Conservation (phyloP, 2,888 invertebrate genomes). For the Boloria euphrosyne region DNA sequence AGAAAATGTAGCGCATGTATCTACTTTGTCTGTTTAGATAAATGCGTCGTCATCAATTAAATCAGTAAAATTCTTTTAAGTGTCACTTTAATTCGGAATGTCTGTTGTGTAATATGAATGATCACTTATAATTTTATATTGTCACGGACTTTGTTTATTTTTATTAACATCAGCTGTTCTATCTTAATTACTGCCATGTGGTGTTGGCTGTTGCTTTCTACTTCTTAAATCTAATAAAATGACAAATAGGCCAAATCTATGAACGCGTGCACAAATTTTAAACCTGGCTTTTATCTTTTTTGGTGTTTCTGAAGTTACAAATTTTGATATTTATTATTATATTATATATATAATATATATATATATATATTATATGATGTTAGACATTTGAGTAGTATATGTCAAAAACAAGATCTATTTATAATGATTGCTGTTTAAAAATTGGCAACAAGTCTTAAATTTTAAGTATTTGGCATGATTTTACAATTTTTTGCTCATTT, state of each 20-base stretch:
- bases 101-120: conserved; percentile 32
- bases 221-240: neutral
- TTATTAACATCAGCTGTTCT: conserved; percentile 15
- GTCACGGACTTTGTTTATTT: conserved; percentile 22
- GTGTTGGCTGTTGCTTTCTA: neutral
- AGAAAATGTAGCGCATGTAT: neutral
- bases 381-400: too few species aligned
- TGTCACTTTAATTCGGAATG: conserved; percentile 41
- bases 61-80: conserved; percentile 58
- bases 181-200: conserved; percentile 15
- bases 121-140: conserved; percentile 32
- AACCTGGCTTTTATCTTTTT: too few species aligned
- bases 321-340: too few species aligned
- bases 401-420: too few species aligned
- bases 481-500: too few species aligned
- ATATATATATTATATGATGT: too few species aligned
- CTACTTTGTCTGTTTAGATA: conserved; percentile 41
- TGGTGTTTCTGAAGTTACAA: too few species aligned
- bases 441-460: too few species aligned
- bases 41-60: conserved; percentile 58
- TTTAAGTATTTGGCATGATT: too few species aligned
- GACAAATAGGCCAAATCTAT: neutral
- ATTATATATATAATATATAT: too few species aligned
- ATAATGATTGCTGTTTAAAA: too few species aligned
- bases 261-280: neutral